Base-by-base conservation (phyloP, 2,797 vertebrate genomes). In the Sciurus carolinensis region DNA sequence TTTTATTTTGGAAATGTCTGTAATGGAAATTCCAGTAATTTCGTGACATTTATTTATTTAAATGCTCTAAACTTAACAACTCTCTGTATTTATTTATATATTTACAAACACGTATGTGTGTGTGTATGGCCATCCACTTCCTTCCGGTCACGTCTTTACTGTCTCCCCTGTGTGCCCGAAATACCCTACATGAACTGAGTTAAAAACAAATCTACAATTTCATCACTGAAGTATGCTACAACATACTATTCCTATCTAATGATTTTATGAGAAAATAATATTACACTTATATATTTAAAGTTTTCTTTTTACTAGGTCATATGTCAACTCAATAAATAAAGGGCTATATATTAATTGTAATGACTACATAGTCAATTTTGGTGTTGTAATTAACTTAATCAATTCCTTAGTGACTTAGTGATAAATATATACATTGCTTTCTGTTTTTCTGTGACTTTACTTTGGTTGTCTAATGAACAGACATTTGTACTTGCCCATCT, bases 1-100 rank as follows among this genome's bases (percentile, higher is more conserved):
- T 95, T 95, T 87, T 83, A 66, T 83, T 92, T 94, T 91, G 30
- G n/a, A 96, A 92, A 72, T 71, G 9, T 83, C 20, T 81, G 0
- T 87, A 71, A 87, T 30, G 83, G 76, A 71, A 30, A 76, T 76
- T 87, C 33, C 1, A 89, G 75, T 66, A 72, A 71, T 9, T 87
- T 26, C 75, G 50, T 85, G 64, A 57, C 28, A 95, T 89, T 87
- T 73, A 3, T 89, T 54, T 92, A 86, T 93, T 86, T 90, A 92
- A 83, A 95, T 83, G 90, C 30, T 95, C 44, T 8, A 66, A 92
- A 90, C 11, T 39, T 94, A 90, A 90, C 24, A 20, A 64, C 39
- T 83, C 4, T 64, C 17, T 69, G 39, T 39, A 33, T 82, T 9
- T 42, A 57, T 64, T 10, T 50, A 11, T 54, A 52, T 59, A 24